A percentile compares a stretch with the other conserved stretches of the same genome.
phyloP scores from a whole-genome alignment of 2,113 vertebrate species.

The Tyrannus savana region DNA sequence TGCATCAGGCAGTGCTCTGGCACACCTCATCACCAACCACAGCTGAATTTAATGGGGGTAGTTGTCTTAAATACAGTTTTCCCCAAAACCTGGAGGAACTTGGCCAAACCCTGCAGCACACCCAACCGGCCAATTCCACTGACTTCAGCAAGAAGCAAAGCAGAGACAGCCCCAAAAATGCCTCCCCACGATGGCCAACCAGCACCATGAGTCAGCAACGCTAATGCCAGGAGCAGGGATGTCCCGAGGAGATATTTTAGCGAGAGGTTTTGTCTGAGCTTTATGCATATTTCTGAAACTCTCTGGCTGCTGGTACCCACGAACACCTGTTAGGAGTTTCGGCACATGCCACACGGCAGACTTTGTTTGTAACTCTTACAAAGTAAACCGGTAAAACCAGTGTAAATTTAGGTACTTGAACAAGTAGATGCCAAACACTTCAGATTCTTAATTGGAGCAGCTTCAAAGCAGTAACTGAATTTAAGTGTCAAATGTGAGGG shows the following conservation, averaged over 20 bases:
- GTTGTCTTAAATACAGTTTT: neutral
- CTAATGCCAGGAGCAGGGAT: neutral
- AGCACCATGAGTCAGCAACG: fast-evolving
- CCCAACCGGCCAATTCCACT: neutral
- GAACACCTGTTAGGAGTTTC: neutral
- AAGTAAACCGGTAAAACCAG: neutral
- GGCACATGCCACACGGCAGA: fast-evolving
- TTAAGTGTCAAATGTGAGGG: neutral
- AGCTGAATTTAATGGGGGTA: neutral
- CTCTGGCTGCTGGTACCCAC: neutral
- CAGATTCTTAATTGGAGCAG: neutral
- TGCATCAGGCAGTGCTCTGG: neutral
- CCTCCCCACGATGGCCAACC: neutral
- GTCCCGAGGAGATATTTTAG: neutral
- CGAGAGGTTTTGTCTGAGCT: neutral
- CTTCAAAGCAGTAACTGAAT: conserved; percentile 5
- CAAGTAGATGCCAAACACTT: neutral
- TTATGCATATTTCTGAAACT: neutral
- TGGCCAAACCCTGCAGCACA: neutral
- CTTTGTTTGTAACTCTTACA: neutral
- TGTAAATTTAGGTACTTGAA: neutral
- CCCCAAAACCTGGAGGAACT: neutral
- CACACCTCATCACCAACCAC: neutral
- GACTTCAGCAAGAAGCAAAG: neutral
- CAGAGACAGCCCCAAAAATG: neutral